Base-by-base conservation (phyloP, 2,888 invertebrate species). In the Amphipyra tragopoginis region DNA sequence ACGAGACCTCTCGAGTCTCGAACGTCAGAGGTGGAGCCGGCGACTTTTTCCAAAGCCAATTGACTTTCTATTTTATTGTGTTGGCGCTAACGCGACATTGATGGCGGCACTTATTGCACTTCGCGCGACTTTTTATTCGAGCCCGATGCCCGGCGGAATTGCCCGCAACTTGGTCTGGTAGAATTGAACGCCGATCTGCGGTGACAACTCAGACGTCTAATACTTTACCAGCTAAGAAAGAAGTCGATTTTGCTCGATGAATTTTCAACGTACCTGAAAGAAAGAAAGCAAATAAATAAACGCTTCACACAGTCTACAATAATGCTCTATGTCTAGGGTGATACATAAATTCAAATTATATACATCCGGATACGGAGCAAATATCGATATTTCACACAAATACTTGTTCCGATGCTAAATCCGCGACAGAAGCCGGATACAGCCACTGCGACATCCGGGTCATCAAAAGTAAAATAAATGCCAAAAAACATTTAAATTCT, bases 41-140 rank as follows among this genome's bases (percentile, higher is more conserved):
- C 75, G 82, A 83, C 84, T 86, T 86, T 84, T 88, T 85, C 86
- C 83, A 78, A 72, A 84, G 82, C 83, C 86, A 88, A 87, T 86
- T 81, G 86, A 90, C 91, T 91, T 93, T 93, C 92, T 92, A 93
- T 93, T 93, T 93, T 93, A 93, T 93, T 93, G 91, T 93, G 87
- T 89, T 85, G 90, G 86, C 86, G 83, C 87, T 93, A 93, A 93
- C 91, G 87, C 91, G 93, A 90, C 92, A 88, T 90, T 92, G 92
- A 93, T 90, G 91, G 90, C 86, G 85, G 87, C 92, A 90, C 91
- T 93, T 93, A 93, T 93, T 93, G 93, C 91, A 90, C 89, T 86
- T 82, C 80, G 80, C 77, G 84, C 76, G 82, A 84, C 87, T 90
- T 91, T 92, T 90, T 90, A 87, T 86, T 88, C 85, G 85, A 81